A percentile compares a stretch with the other conserved stretches of the same genome.
Evolutionary conservation across 2,113 vertebrate species (phyloP).

Genomic region (Hyla sarda): DNA sequence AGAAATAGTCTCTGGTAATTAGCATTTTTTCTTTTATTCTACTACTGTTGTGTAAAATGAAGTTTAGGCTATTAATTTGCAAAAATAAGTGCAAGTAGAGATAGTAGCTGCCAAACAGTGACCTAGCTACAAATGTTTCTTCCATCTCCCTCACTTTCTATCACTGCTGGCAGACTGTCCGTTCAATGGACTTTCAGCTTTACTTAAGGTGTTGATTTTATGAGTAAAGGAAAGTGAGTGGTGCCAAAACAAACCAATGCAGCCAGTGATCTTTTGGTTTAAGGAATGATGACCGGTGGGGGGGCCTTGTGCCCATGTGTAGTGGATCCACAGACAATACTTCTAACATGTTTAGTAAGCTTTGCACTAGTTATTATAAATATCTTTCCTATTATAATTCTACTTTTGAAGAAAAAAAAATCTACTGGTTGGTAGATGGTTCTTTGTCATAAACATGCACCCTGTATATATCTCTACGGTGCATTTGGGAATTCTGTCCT

Average conservation of each 20-base stretch:
- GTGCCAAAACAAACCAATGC: too few relatives aligned
- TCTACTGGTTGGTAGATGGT: neutral
- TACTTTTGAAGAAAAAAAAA: neutral
- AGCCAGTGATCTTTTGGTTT: neutral
- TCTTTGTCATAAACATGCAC: neutral
- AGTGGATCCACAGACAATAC: neutral
- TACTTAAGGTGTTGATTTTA: too few relatives aligned
- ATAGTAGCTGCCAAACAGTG: too few relatives aligned
- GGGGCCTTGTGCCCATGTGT: neutral
- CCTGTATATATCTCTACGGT: neutral
- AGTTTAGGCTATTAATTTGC: too few relatives aligned
- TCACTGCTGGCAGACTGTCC: too few relatives aligned
- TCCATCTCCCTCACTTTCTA: too few relatives aligned
- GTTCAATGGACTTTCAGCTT: too few relatives aligned
- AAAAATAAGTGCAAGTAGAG: too few relatives aligned
- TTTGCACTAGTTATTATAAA: neutral
- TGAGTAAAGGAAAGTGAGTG: too few relatives aligned
- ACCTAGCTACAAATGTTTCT: too few relatives aligned
- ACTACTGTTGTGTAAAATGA: neutral
- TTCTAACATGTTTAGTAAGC: neutral
- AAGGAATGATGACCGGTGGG: neutral
- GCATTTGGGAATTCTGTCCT: neutral
- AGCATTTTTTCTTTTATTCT: neutral
- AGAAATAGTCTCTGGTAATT: constrained; percentile 40
- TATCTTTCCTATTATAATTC: neutral